phyloP scores from a whole-genome alignment of 2,797 vertebrate species.

The Crocodylus rhombifer region DNA sequence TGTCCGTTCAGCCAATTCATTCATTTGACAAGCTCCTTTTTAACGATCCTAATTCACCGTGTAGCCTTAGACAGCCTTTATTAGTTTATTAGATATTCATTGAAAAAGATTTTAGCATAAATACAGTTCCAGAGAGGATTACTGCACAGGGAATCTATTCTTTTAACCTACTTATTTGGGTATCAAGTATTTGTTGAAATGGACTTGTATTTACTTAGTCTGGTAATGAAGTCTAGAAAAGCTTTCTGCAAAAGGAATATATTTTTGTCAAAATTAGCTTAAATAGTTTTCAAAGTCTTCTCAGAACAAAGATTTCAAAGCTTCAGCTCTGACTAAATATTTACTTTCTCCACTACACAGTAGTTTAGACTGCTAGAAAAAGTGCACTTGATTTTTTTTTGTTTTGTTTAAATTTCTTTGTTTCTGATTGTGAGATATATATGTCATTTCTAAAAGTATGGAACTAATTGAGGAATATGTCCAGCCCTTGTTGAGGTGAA shows the following conservation, averaged over 20 bases:
- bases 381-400: constrained; percentile 64
- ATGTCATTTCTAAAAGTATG: constrained; percentile 84
- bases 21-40: constrained; percentile 62
- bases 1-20: constrained; percentile 67
- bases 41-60: constrained; percentile 66
- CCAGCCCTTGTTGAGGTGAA: constrained; percentile 85
- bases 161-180: constrained; percentile 44
- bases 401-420: constrained; percentile 76
- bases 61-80: constrained; percentile 64
- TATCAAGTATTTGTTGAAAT: constrained; percentile 52
- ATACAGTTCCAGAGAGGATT: constrained; percentile 70
- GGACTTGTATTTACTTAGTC: constrained; percentile 61
- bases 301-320: constrained; percentile 76
- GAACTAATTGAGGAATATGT: constrained; percentile 87
- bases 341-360: constrained; percentile 70
- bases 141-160: constrained; percentile 38
- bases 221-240: constrained; percentile 68
- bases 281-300: constrained; percentile 64
- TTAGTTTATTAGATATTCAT: constrained; percentile 71
- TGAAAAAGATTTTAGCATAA: constrained; percentile 62
- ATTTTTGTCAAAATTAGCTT: constrained; percentile 61
- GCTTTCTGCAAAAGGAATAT: constrained; percentile 43
- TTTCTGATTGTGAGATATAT: constrained; percentile 80
- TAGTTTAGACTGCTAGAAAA: constrained; percentile 69
- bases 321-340: constrained; percentile 62